Conservation (phyloP, 2,888 invertebrate species). For the Choristoneura rosaceana region DNA sequence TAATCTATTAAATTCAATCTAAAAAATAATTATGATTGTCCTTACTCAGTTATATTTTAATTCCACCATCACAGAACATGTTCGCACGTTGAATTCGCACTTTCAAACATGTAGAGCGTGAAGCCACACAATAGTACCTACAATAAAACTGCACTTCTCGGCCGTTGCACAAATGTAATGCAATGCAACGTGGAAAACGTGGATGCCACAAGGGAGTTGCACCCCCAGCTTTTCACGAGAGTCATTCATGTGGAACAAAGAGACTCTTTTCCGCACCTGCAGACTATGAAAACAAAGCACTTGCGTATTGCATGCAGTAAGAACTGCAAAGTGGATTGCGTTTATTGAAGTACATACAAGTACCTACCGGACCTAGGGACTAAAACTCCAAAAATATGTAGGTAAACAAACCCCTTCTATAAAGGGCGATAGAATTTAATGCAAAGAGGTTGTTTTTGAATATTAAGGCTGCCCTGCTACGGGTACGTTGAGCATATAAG, state of each 20-base stretch:
- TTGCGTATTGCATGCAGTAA: constrained; percentile 30
- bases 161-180: constrained; percentile 56
- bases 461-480: background rate
- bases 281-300: constrained; percentile 50
- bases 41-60: background rate
- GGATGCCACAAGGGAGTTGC: constrained; percentile 45
- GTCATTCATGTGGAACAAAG: constrained; percentile 57
- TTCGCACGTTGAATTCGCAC: constrained; percentile 12
- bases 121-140: constrained; percentile 39
- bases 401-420: background rate
- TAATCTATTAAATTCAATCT: no score
- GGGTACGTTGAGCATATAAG: background rate
- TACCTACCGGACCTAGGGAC: background rate
- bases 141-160: constrained; percentile 54
- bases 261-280: constrained; percentile 55
- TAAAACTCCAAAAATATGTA: background rate
- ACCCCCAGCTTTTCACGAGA: constrained; percentile 47
- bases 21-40: no score
- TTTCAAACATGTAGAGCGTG: constrained; percentile 30
- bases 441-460: background rate
- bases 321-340: constrained; percentile 25
- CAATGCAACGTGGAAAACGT: constrained; percentile 48
- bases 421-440: background rate
- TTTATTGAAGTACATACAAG: background rate
- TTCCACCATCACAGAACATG: constrained; percentile 1